Base-by-base conservation (phyloP, 2,797 vertebrate genomes). In the Staurois parvus region DNA sequence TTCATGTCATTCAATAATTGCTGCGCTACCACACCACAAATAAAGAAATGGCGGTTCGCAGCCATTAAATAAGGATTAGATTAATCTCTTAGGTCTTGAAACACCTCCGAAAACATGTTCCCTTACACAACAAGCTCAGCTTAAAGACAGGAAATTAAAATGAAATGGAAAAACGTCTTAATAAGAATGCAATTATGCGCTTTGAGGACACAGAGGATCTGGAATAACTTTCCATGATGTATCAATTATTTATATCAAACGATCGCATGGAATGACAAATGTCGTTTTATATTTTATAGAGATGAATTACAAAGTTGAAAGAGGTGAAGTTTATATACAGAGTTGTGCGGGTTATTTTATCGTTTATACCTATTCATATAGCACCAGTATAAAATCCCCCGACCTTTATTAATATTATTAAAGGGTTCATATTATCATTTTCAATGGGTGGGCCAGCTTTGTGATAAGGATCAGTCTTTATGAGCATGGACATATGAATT, bases 91-190 rank as follows among this genome's bases (percentile, higher is more conserved):
- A 3, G 8, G 66, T 70, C 83, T 32, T 48, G 26, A 79, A 32
- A 72, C 45, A 40, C 45, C 9, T 72, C 48, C 48, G 75, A 75
- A 80, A 75, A 29, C n/a, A 8, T 26, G 29, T 75, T 79, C 48
- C 76, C 73, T 28, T 45, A 66, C 30, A 66, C 70, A 68, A 79
- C 67, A 28, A 37, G 28, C 28, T 26, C 29, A 15, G 72, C 66
- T 52, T 69, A 75, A 80, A 81, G 48, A 64, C 84, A 75, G 84
- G 84, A 85, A 85, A 85, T 81, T 69, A 79, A 85, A 74, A 73
- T 34, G 21, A 76, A 78, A 73, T 19, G 84, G 76, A 85, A 79
- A 73, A 66, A 75, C 42, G 32, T 59, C 78, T 85, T 62, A 69
- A 67, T 69, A 73, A 85, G 59, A 81, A 85, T 15, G 28, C 26